Conservation (phyloP, 2,888 invertebrate genomes). For the Cosmia trapezina region DNA sequence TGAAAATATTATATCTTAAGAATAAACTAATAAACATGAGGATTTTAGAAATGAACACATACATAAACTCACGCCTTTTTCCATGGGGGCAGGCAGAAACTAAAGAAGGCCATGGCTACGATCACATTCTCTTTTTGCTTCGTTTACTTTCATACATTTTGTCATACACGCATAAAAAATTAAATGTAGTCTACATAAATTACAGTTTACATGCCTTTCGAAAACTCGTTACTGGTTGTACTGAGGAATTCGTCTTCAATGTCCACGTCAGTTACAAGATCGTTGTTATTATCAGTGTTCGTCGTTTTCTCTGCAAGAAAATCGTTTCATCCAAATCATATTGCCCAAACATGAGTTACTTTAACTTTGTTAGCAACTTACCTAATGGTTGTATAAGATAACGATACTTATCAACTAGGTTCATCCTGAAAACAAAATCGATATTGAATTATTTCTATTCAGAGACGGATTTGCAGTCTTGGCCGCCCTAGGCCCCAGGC, state of each 20-base stretch:
- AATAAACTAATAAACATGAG: not conserved
- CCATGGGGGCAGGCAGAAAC: not conserved
- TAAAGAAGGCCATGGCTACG: not conserved
- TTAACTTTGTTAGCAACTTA: constrained; percentile 54
- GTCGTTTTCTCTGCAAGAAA: constrained; percentile 31
- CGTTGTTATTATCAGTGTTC: constrained; percentile 11
- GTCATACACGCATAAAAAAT: not conserved
- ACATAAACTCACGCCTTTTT: not conserved
- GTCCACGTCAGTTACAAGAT: constrained; percentile 46
- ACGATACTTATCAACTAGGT: constrained; percentile 78
- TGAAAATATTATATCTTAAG: constrained; percentile 42
- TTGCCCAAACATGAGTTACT: not conserved
- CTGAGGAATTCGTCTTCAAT: constrained; percentile 67
- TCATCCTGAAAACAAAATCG: constrained; percentile 72
- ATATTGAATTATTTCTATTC: not conserved
- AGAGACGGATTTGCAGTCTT: too few species aligned
- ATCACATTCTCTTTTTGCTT: not conserved
- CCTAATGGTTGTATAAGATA: constrained; percentile 74
- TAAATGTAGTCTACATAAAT: not conserved
- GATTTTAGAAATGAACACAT: not conserved
- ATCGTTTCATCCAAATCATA: not conserved
- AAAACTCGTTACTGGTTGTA: constrained; percentile 65
- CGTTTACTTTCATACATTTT: not conserved
- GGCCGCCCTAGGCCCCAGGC: too few species aligned
- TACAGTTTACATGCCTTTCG: constrained; percentile 57